Evolutionary conservation across 2,797 vertebrate genomes (phyloP).

Genomic region (Coreius guichenoti): DNA sequence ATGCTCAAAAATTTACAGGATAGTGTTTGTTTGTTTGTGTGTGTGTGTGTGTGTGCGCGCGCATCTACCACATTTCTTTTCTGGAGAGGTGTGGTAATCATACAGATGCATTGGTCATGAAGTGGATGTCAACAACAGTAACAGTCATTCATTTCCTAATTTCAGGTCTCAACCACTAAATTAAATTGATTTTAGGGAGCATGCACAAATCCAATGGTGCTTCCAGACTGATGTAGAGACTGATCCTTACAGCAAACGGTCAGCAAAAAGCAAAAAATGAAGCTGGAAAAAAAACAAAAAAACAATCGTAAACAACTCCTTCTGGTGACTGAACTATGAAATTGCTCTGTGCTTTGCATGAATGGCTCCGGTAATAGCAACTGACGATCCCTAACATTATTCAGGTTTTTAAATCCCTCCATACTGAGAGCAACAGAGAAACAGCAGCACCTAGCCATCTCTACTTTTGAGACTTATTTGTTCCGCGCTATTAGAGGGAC

Average conservation of each 20-base stretch:
- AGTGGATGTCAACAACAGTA: neutral
- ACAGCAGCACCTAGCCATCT: slow-evolving; percentile 6
- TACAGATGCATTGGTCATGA: slow-evolving; percentile 12
- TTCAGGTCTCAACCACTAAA: neutral
- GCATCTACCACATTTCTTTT: neutral
- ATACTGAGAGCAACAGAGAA: slow-evolving; percentile 1
- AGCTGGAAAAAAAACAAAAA: slow-evolving; percentile 33
- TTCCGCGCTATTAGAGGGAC: slow-evolving; percentile 48
- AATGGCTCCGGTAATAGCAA: slow-evolving; percentile 29
- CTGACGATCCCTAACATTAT: slow-evolving; percentile 37
- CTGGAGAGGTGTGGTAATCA: neutral
- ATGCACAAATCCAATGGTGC: neutral
- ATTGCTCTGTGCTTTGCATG: slow-evolving; percentile 39
- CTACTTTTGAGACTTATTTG: slow-evolving; percentile 41
- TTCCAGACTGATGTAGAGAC: neutral
- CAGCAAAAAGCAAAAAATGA: slow-evolving; percentile 20
- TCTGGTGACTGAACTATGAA: slow-evolving; percentile 43
- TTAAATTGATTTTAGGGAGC: slow-evolving; percentile 23
- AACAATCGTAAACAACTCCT: slow-evolving; percentile 29
- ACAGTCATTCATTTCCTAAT: slow-evolving; percentile 27
- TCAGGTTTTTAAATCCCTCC: slow-evolving; percentile 30
- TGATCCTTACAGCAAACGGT: neutral
- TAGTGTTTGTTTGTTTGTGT: too few species aligned
- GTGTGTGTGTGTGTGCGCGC: neutral
- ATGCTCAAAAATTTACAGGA: neutral